phyloP scores from a whole-genome alignment of 2,888 invertebrate genomes.

The Hypercompe scribonia region DNA sequence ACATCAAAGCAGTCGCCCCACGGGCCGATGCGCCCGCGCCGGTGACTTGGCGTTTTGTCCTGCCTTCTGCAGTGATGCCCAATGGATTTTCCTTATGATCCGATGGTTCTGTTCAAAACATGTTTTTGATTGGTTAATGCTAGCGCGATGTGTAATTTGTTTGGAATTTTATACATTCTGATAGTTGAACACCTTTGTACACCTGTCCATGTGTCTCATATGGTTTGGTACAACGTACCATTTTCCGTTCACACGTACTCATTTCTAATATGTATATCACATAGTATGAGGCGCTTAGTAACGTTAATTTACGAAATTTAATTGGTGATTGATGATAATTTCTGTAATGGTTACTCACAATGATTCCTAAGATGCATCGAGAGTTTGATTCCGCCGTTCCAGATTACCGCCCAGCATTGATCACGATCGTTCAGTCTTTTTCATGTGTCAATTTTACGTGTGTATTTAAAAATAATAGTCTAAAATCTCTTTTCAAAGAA shows the following conservation, averaged over 20 bases:
- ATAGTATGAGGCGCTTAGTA: background rate
- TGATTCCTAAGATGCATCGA: too few relatives aligned
- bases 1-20: slow-evolving; percentile 78
- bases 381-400: too few relatives aligned
- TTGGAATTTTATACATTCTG: slow-evolving; percentile 37
- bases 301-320: background rate
- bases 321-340: too few relatives aligned
- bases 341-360: too few relatives aligned
- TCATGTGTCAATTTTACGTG: too few relatives aligned
- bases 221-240: background rate
- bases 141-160: slow-evolving; percentile 40
- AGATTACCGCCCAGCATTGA: too few relatives aligned
- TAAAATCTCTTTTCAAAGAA: too few relatives aligned
- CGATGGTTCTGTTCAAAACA: slow-evolving; percentile 50
- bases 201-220: background rate
- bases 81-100: slow-evolving; percentile 73
- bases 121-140: slow-evolving; percentile 41
- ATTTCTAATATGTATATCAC: background rate
- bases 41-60: slow-evolving; percentile 79
- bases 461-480: too few relatives aligned
- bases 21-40: slow-evolving; percentile 76
- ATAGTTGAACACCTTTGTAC: slow-evolving; percentile 3
- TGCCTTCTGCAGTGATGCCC: slow-evolving; percentile 58
- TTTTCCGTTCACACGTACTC: background rate
- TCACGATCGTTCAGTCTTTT: too few relatives aligned